Conservation (phyloP, 2,888 invertebrate genomes). For the Craniophora ligustri region DNA sequence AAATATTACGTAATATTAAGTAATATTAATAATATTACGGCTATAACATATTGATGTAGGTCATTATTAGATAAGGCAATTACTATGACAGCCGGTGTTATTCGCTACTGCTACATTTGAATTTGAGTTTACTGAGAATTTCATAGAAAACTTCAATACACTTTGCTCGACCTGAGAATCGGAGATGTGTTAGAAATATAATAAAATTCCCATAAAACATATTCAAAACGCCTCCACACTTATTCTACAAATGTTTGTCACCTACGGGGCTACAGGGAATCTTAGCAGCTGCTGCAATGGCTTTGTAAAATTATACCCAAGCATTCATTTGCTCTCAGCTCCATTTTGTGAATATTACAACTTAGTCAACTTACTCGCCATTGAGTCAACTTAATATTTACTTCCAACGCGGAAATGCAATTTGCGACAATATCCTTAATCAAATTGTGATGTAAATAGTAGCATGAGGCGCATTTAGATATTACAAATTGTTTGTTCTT, state of each 20-base stretch:
- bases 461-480: slow-evolving; percentile 8
- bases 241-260: slow-evolving; percentile 3
- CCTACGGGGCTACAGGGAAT: slow-evolving; percentile 43
- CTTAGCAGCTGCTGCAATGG: slow-evolving; percentile 41
- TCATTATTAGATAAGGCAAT: no score
- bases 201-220: neutral
- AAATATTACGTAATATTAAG: no score
- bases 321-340: slow-evolving; percentile 35
- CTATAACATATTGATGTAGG: no score
- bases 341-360: slow-evolving; percentile 40
- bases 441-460: slow-evolving; percentile 8
- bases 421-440: slow-evolving; percentile 20
- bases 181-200: no score
- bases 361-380: slow-evolving; percentile 33
- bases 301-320: slow-evolving; percentile 55
- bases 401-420: slow-evolving; percentile 25
- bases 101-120: no score
- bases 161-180: no score
- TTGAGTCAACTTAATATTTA: slow-evolving; percentile 42
- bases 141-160: no score
- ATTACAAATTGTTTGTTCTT: slow-evolving; percentile 1
- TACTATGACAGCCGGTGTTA: no score
- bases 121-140: no score
- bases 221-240: neutral
- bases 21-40: no score